Base-by-base conservation (phyloP, 2,888 invertebrate species). In the Folsomia manolachei region DNA sequence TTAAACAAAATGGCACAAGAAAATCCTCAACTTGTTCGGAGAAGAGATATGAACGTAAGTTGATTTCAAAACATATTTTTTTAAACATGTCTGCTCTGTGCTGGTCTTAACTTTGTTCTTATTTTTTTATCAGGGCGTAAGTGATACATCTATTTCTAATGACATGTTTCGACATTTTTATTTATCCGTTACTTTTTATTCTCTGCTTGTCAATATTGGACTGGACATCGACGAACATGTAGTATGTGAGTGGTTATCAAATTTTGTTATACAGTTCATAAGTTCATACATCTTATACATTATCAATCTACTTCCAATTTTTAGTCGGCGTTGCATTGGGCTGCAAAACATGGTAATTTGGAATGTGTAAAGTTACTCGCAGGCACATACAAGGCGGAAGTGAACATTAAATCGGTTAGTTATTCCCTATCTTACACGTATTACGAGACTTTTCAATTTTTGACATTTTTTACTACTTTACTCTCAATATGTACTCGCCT, bases 301-400 rank as follows among this genome's bases (percentile, higher is more conserved):
- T 39, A 9, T 39, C 39, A 39, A 25, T 68, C 2, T 21, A 68
- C 9, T 68, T 56, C 21, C 26, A 60, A 56, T 82, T 88, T 88
- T 73, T 87, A 97, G 95, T 96, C 94, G 79, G 96, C 95, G 68
- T 87, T 97, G 82, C 97, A 97, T 84, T 97, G 96, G 96, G 97
- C 94, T 75, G 94, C 95, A 76, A 97, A 97, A 85, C 93, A 94
- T 82, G 96, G 96, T 1, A 92, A 95, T 83, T 89, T 90, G 83
- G 92, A 96, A 83, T 89, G 96, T 79, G 90, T 96, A 70, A 97
- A 97, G 85, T 87, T 95, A 76, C 89, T 97, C 81, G 95, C 95
- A 25, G 95, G 95, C n/a, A 90, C 90, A 1, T 90, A 92, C 82
- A 89, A 89, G 82, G 89, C 90, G n/a, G 89, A 91, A 78, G 91